Evolutionary conservation across 2,113 vertebrate genomes (phyloP).

Genomic region (Cynoglossus semilaevis): DNA sequence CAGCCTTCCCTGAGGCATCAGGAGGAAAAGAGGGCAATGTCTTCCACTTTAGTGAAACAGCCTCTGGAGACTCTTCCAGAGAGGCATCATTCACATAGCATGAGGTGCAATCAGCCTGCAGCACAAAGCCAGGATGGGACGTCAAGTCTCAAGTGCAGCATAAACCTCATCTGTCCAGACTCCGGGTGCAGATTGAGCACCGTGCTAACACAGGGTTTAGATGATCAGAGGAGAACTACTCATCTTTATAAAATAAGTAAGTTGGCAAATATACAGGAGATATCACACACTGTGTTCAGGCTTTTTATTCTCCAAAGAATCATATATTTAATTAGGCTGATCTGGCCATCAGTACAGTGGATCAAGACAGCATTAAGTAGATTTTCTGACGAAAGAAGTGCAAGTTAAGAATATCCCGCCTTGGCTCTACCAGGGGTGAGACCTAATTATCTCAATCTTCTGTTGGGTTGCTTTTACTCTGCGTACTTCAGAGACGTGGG

Average conservation of each 20-base stretch:
- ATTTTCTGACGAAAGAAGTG: slow-evolving; percentile 18
- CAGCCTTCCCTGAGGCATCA: slow-evolving; percentile 40
- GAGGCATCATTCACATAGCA: slow-evolving; percentile 56
- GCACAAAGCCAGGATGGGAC: slow-evolving; percentile 49
- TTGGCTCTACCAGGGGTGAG: slow-evolving; percentile 9
- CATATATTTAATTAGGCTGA: slow-evolving; percentile 45
- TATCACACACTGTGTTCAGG: slow-evolving; percentile 38
- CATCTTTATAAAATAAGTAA: slow-evolving; percentile 17
- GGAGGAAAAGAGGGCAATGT: slow-evolving; percentile 14
- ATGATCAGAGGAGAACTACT: slow-evolving; percentile 38
- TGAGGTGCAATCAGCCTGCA: slow-evolving; percentile 52
- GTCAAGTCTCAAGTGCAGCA: slow-evolving; percentile 50
- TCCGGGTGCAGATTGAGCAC: slow-evolving; percentile 46
- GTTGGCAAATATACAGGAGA: slow-evolving; percentile 32
- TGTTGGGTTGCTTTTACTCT: slow-evolving; percentile 26
- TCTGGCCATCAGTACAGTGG: slow-evolving; percentile 38
- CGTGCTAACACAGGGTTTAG: slow-evolving; percentile 48
- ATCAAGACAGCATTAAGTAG: slow-evolving; percentile 30
- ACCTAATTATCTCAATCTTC: slow-evolving; percentile 47
- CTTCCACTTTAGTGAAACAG: slow-evolving; percentile 47
- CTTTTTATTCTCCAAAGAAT: slow-evolving; percentile 45
- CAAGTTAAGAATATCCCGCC: slow-evolving; percentile 18
- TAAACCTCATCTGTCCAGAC: slow-evolving; percentile 56
- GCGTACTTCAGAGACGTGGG: slow-evolving; percentile 19
- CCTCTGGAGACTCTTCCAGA: slow-evolving; percentile 40